Evolutionary conservation across 1,140 invertebrate species (phyloP).

Genomic region (Lepidostoma basale): DNA sequence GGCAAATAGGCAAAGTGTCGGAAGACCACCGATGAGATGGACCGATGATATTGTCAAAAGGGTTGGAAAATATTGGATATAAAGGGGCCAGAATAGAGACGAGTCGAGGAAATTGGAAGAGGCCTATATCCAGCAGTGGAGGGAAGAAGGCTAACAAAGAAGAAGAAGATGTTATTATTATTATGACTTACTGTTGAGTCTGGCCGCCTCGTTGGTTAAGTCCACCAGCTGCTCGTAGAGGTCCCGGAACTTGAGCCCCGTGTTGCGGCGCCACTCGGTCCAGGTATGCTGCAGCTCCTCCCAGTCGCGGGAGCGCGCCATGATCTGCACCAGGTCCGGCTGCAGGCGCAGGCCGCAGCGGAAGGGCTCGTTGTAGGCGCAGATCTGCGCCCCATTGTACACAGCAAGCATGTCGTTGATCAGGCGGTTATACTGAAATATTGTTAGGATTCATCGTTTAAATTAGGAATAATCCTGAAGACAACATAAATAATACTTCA

Average conservation of each 20-base stretch:
- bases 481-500: too few relatives aligned
- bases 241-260: conserved; percentile 78
- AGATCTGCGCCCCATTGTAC: conserved; percentile 86
- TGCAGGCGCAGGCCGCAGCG: conserved; percentile 80
- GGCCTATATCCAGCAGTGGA: too few relatives aligned
- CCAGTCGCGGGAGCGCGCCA: conserved; percentile 80
- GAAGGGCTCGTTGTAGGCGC: conserved; percentile 81
- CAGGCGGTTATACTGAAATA: conserved; percentile 80
- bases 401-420: conserved; percentile 88
- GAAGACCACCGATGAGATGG: background rate
- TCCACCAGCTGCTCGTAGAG: conserved; percentile 83
- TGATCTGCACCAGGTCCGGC: conserved; percentile 73
- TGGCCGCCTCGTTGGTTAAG: conserved; percentile 85
- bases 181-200: conserved; percentile 78
- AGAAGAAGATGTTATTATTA: background rate
- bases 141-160: too few relatives aligned
- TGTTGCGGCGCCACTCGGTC: conserved; percentile 85
- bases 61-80: too few relatives aligned
- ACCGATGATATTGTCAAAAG: too few relatives aligned
- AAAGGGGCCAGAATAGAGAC: too few relatives aligned
- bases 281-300: conserved; percentile 85
- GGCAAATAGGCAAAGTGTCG: too few relatives aligned
- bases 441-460: background rate
- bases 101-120: too few relatives aligned
- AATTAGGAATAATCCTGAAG: background rate